Base-by-base conservation (phyloP, 2,113 vertebrate genomes). In the Colius striatus region DNA sequence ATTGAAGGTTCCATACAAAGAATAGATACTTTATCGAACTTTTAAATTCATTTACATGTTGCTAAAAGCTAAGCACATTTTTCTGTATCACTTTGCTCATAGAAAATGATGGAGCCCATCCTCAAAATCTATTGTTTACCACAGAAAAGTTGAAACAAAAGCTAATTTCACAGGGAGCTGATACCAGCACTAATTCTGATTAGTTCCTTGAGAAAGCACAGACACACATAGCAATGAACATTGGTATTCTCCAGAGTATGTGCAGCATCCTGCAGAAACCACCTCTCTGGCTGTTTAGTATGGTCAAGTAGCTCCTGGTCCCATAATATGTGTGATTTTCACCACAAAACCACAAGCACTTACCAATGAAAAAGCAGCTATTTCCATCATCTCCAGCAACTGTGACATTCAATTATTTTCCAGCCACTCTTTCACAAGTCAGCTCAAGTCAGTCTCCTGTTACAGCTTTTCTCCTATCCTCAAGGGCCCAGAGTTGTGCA, bases 221-320 rank as follows among this genome's bases (percentile, higher is more conserved):
- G 29, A 26, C 19, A 10, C n/a, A 18, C 1, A 1, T 2, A 34
- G 23, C 5, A 8, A 2, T 2, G n/a, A 11, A 14, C 4, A 2
- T 7, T 47, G 16, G 32, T 47, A 3, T 41, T 54, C 41, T 43
- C 3, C 5, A 3, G 13, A 55, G 8, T 13, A 27, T 11, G 2
- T 36, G 26, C 38, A 50, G 57, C 5, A 2, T 20, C 29, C 26
- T 38, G 81, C 68, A 84, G 41, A 26, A 50, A 30, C 41, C 29
- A 30, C 23, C 23, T 38, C 74, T 34, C 23, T 11, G 15, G 60
- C 55, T 53, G 1, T 12, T 14, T 3, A 6, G 16, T 4, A 5
- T 1, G 1, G 23, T 5, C 57, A 63, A 22, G 34, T 57, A 57
- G 45, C 34, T 63, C 86, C 58, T 50, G 18, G 5, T 48, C 48